These are phyloP conservation scores for Laothoe populi DNA, from an alignment of 2,888 invertebrate genomes.

Conservation along the genomic window DNA sequence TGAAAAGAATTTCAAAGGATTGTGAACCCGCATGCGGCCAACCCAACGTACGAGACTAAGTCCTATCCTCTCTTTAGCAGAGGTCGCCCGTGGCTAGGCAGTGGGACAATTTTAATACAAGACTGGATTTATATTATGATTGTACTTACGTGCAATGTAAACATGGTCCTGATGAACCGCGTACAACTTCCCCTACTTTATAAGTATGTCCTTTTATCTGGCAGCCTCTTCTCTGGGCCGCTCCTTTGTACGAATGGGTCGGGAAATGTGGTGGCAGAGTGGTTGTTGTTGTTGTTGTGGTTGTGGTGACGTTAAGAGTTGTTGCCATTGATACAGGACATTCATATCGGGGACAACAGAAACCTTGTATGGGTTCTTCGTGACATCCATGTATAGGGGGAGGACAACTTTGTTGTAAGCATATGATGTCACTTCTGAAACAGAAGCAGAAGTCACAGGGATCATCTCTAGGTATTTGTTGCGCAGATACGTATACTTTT, in stretches of 20 bases:
- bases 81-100: no score
- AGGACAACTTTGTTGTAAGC: conserved; percentile 97
- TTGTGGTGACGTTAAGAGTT: conserved; percentile 92
- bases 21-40: no score
- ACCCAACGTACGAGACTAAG: no score
- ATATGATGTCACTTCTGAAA: conserved; percentile 97
- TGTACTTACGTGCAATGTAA: conserved; percentile 96
- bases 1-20: no score
- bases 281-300: conserved; percentile 94
- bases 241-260: conserved; percentile 91
- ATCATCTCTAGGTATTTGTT: conserved; percentile 97
- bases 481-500: conserved; percentile 96
- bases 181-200: conserved; percentile 93
- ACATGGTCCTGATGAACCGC: conserved; percentile 95
- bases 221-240: conserved; percentile 91
- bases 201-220: conserved; percentile 94
- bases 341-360: conserved; percentile 97
- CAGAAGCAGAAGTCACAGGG: conserved; percentile 99
- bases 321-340: conserved; percentile 96
- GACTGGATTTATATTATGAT: no score
- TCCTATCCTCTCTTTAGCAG: no score
- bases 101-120: no score
- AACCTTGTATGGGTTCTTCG: conserved; percentile 96
- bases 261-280: conserved; percentile 93
- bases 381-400: conserved; percentile 96